phyloP scores from a whole-genome alignment of 1,140 invertebrate genomes.

The Ylistrum balloti region DNA sequence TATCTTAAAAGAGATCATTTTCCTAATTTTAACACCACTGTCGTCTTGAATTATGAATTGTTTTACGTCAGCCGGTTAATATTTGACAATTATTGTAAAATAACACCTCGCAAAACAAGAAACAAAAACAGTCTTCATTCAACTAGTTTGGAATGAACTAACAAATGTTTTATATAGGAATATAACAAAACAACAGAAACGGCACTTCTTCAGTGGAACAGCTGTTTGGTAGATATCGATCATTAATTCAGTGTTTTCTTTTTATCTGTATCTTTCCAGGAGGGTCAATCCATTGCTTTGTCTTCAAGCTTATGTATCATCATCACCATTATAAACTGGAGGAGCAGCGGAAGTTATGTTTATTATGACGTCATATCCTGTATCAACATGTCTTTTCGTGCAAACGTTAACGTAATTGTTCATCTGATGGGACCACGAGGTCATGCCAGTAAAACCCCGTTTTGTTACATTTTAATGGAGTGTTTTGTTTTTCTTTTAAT shows the following conservation, averaged over 20 bases:
- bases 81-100: neutral
- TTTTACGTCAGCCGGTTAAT: no score
- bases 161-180: no score
- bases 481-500: neutral
- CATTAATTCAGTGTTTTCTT: no score
- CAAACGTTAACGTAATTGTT: neutral
- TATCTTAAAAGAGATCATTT: no score
- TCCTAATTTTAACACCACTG: no score
- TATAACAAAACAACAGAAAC: no score
- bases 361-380: neutral
- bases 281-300: neutral
- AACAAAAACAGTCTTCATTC: no score
- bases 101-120: no score
- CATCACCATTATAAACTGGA: neutral
- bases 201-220: no score
- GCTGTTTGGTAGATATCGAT: no score
- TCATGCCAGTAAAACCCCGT: neutral
- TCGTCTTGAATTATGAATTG: no score
- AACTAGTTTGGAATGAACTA: no score
- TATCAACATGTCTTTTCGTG: neutral
- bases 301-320: neutral
- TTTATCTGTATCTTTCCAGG: neutral
- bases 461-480: neutral
- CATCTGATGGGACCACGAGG: neutral
- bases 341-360: neutral